Evolutionary conservation across 2,113 vertebrate species (phyloP), one percentile per base, ranked within the genome.

Genomic region (Calidris pugnax): DNA sequence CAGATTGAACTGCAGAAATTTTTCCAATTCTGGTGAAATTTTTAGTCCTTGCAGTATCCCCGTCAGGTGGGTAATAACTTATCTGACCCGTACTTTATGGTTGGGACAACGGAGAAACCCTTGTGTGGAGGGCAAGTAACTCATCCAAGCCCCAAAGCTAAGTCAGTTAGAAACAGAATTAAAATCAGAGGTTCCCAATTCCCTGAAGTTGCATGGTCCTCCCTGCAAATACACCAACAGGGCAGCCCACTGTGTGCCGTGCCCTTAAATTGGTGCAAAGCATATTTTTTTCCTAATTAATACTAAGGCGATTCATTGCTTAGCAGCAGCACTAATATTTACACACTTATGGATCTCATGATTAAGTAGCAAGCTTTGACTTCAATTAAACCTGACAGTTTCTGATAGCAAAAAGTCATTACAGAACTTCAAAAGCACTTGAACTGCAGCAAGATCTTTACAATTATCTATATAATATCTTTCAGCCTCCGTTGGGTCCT

Each of bases 321-420:
- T 90, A 91, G 68, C 55, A 95, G 81, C 76, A 89, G 62, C 78
- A 89, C 53, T 93, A 90, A 81, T 95, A 90, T 96, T 95, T 94
- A 95, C 73, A 63, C 77, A 80, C 83, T 66, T 91, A 91, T 4
- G 57, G 43, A 80, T 87, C 74, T 95, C 74, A 80, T 76, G 90
- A 93, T 90, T 93, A 76, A 91, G 81, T 75, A 93, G 73, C 66
- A 89, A 94, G 83, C 39, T 90, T 87, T 94, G 89, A 85, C 91
- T 97, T 96, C 77, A 95, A 93, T 97, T 95, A 96, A 87, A 96
- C 67, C 71, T 95, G 87, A 47, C 72, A 88, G 73, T 79, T 96
- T 95, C 57, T 96, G 89, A 95, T 94, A 92, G 68, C 68, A 95
- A 57, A 48, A 93, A 92, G 67, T 94, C 78, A 83, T 96, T 95